Percentiles rank a stretch among this genome's conserved stretches.
These are phyloP conservation scores for Eudorcas thomsonii DNA, from an alignment of 2,113 vertebrate genomes.

Conservation along the genomic window DNA sequence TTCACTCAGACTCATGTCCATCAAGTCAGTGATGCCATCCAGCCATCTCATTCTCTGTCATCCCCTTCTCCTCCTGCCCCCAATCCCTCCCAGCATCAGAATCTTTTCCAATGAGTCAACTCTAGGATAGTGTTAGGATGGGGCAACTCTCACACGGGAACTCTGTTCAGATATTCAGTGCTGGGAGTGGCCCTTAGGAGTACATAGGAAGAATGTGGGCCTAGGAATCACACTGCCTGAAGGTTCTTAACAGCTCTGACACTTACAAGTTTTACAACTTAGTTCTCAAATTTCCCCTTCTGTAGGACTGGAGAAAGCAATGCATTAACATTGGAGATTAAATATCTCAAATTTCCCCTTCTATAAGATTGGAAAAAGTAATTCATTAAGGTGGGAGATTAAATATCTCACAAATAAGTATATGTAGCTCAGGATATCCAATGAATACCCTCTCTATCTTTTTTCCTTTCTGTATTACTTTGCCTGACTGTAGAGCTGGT, in stretches of 20 bases:
- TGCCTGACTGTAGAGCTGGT: not conserved
- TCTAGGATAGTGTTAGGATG: not conserved
- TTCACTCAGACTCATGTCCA: too few species aligned
- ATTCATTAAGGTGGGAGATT: not conserved
- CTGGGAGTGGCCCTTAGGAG: not conserved
- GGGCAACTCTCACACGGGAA: not conserved
- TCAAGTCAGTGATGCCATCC: too few species aligned
- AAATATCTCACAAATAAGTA: not conserved
- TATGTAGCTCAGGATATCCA: not conserved
- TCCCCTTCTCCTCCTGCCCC: too few species aligned
- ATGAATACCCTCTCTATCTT: not conserved
- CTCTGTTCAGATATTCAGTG: not conserved
- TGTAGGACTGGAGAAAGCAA: not conserved
- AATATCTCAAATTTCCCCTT: not conserved
- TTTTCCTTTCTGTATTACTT: not conserved
- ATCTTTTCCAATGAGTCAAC: too few species aligned
- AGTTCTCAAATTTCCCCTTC: not conserved
- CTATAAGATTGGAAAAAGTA: not conserved
- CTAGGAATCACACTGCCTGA: not conserved
- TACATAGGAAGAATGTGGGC: not conserved
- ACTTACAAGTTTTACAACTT: not conserved
- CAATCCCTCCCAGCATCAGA: too few species aligned
- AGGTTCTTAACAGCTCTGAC: constrained; percentile 18
- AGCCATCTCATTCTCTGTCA: too few species aligned
- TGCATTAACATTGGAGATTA: not conserved